Evolutionary conservation across 2,888 invertebrate genomes (phyloP), one percentile per base, ranked within the genome.

Genomic region (Furcula furcula): DNA sequence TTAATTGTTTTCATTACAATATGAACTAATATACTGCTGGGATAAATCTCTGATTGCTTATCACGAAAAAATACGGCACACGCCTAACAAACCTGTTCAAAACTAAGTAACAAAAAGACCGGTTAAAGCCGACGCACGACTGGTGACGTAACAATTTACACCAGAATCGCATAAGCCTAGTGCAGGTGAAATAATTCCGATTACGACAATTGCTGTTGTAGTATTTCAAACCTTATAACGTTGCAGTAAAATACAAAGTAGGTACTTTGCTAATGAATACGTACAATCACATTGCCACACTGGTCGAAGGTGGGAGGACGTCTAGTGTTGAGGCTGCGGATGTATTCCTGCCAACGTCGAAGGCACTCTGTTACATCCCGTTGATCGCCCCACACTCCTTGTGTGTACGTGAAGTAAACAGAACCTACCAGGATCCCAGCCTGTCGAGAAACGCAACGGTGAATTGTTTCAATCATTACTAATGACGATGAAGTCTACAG

Each of bases 311-410:
- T 45, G 14, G 87, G 88, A 28, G 85, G 86, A 42, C 76, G 76
- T 49, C 86, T 69, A 7, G 84, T 80, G 64, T 81, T 77, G 48
- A 87, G 66, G 59, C 85, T 83, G 41, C 76, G 71, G 32, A 76
- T 30, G 63, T 88, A 89, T 55, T 84, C 86, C 47, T 76, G 67
- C 86, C 87, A 87, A 28, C 88, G 78, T 15, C 69, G 65, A 33
- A 82, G 43, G 65, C 82, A 82, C 57, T 87, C 87, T n/a, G 71
- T 77, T 49, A 77, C 78, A 36, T 83, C 79, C 53, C 63, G 75
- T 55, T 88, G 87, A 50, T 81, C 72, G 49, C 87, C 87, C 89
- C 88, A 89, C 45, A 89, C 74, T 57, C 88, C 88, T 68, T 89
- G 86, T 38, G 69, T 55, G 56, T 83, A 82, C 55, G 88, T 88